Evolutionary conservation across 2,797 vertebrate genomes (phyloP).

Genomic region (Lepilemur septentrionalis): DNA sequence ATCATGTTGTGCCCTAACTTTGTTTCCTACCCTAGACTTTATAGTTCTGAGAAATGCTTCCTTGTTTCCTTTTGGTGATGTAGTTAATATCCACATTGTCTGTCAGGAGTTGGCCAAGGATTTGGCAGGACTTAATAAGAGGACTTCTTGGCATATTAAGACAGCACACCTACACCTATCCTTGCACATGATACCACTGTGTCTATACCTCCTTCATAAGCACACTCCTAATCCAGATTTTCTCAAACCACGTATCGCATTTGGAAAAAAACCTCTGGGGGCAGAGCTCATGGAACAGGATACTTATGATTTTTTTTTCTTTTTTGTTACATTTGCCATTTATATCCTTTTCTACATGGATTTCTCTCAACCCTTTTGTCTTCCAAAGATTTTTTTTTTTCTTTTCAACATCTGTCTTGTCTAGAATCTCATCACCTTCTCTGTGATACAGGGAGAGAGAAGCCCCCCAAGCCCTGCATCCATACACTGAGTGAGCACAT

Average conservation of each 20-base stretch:
- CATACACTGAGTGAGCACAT: neutral
- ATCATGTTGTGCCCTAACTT: neutral
- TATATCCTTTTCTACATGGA: neutral
- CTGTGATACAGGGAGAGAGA: neutral
- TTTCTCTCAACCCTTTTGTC: neutral
- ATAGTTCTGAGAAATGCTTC: neutral
- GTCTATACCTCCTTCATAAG: neutral
- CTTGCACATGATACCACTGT: neutral
- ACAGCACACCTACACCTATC: neutral
- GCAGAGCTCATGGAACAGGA: neutral
- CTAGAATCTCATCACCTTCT: neutral
- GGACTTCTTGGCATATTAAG: neutral
- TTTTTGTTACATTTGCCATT: neutral
- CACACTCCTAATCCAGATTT: neutral
- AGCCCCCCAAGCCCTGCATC: neutral
- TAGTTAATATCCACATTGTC: neutral
- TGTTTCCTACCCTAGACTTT: neutral
- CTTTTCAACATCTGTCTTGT: neutral
- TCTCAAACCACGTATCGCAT: neutral
- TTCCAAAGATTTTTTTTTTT: neutral
- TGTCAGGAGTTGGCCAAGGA: neutral
- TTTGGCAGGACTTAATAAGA: constrained; percentile 2
- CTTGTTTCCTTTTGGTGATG: neutral
- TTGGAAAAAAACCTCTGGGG: neutral
- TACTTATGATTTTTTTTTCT: neutral